phyloP scores from a whole-genome alignment of 2,888 invertebrate genomes.

The Lochmaea crataegi region DNA sequence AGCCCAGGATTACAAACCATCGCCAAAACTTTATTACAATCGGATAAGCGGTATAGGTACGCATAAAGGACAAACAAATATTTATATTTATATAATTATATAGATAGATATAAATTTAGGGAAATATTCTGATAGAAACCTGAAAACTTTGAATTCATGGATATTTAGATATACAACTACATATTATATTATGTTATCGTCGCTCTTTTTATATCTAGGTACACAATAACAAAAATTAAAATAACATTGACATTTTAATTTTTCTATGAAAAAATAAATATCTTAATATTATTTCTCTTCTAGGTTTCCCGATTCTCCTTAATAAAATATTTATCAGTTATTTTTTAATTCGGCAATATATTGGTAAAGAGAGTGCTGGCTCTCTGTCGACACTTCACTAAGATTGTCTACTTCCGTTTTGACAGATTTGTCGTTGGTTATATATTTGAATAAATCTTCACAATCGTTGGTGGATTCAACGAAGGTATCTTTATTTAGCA shows the following conservation, averaged over 20 bases:
- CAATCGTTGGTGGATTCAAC: slow-evolving; percentile 48
- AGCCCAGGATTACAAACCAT: too few species aligned
- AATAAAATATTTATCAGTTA: slow-evolving; percentile 41
- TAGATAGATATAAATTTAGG: not conserved
- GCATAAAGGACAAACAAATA: too few species aligned
- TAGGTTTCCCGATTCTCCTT: slow-evolving; percentile 43
- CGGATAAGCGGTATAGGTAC: too few species aligned
- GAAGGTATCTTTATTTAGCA: slow-evolving; percentile 50
- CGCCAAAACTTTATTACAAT: too few species aligned
- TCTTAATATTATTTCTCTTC: slow-evolving; percentile 25
- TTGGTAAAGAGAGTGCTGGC: slow-evolving; percentile 57
- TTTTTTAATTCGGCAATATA: slow-evolving; percentile 57
- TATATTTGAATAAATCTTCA: slow-evolving; percentile 48
- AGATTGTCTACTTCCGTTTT: slow-evolving; percentile 16
- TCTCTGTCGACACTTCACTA: slow-evolving; percentile 45
- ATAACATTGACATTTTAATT: slow-evolving; percentile 33
- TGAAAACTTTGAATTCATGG: not conserved
- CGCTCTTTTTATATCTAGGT: slow-evolving; percentile 7
- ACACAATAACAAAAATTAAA: slow-evolving; percentile 31
- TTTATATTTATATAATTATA: too few species aligned
- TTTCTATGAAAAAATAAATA: slow-evolving; percentile 32
- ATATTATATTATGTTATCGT: slow-evolving; percentile 8
- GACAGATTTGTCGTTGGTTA: slow-evolving; percentile 28
- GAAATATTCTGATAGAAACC: slow-evolving; percentile 2
- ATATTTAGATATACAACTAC: slow-evolving; percentile 13